A percentile compares a stretch with the other conserved stretches of the same genome.
phyloP scores from a whole-genome alignment of 2,797 vertebrate species.

The Acrocephalus scirpaceus region DNA sequence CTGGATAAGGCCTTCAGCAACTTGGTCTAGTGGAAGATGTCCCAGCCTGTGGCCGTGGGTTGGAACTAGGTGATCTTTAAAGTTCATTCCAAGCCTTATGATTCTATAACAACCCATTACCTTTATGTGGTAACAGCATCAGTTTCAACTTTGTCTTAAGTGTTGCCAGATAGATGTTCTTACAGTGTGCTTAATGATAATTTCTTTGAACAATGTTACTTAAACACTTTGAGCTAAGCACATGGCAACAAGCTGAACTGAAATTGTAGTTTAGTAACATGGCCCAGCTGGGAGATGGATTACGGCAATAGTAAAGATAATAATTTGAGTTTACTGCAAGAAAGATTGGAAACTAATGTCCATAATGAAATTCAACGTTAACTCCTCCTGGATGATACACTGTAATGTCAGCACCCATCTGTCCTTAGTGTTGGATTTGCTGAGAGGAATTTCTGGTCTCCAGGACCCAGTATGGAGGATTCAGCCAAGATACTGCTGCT shows the following conservation, averaged over 20 bases:
- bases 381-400: not conserved
- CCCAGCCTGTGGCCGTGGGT: accelerated
- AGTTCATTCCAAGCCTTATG: not conserved
- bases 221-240: not conserved
- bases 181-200: not conserved
- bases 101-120: not conserved
- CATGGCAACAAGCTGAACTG: not conserved
- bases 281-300: not conserved
- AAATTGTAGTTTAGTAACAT: not conserved
- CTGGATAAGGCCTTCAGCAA: not conserved
- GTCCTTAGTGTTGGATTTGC: not conserved
- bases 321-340: not conserved
- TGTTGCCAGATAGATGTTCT: not conserved
- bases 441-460: not conserved
- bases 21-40: not conserved
- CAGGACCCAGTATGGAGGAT: not conserved
- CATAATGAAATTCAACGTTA: not conserved
- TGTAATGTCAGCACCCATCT: not conserved
- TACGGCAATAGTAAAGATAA: not conserved
- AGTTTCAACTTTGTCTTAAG: not conserved
- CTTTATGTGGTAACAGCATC: not conserved
- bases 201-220: not conserved
- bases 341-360: not conserved
- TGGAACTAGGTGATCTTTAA: not conserved
- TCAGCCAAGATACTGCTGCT: not conserved